Percentiles rank a stretch among this genome's conserved stretches.
These are phyloP conservation scores for Oegoconia quadripuncta DNA, from an alignment of 2,888 invertebrate species.

Conservation along the genomic window DNA sequence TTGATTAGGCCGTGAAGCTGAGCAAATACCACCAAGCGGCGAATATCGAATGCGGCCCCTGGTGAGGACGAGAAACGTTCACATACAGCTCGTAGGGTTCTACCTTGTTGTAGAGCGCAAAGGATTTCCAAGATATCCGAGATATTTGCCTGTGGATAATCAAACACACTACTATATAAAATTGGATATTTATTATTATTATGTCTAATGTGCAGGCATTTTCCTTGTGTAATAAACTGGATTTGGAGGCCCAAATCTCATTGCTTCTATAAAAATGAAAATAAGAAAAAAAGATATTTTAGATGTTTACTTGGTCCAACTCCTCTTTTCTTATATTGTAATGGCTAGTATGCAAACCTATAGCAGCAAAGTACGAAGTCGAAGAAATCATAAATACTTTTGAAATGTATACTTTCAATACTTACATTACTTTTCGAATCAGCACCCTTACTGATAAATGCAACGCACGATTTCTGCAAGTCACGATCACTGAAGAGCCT, in stretches of 20 bases:
- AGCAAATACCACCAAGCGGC: slow-evolving; percentile 79
- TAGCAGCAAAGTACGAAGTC: background rate
- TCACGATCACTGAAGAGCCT: slow-evolving; percentile 82
- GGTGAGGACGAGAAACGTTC: slow-evolving; percentile 42
- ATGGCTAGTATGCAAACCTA: too few species aligned
- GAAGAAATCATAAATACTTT: too few species aligned
- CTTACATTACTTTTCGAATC: slow-evolving; percentile 52
- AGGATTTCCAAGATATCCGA: slow-evolving; percentile 52
- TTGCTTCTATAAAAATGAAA: too few species aligned
- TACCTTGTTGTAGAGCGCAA: slow-evolving; percentile 66
- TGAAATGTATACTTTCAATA: background rate
- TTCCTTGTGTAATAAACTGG: too few species aligned
- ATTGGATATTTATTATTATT: too few species aligned
- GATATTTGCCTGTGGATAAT: slow-evolving; percentile 43
- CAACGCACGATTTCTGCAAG: slow-evolving; percentile 85
- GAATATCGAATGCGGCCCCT: slow-evolving; percentile 50
- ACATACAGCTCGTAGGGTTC: slow-evolving; percentile 60
- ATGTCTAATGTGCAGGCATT: too few species aligned
- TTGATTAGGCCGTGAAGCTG: slow-evolving; percentile 78
- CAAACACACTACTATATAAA: too few species aligned
- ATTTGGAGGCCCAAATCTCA: too few species aligned
- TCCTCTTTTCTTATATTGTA: too few species aligned
- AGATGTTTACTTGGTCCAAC: too few species aligned
- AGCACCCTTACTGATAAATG: slow-evolving; percentile 56
- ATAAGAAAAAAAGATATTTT: too few species aligned